Evolutionary conservation across 2,113 vertebrate genomes (phyloP), one percentile per base, ranked within the genome.

Genomic region (Axis porcinus): DNA sequence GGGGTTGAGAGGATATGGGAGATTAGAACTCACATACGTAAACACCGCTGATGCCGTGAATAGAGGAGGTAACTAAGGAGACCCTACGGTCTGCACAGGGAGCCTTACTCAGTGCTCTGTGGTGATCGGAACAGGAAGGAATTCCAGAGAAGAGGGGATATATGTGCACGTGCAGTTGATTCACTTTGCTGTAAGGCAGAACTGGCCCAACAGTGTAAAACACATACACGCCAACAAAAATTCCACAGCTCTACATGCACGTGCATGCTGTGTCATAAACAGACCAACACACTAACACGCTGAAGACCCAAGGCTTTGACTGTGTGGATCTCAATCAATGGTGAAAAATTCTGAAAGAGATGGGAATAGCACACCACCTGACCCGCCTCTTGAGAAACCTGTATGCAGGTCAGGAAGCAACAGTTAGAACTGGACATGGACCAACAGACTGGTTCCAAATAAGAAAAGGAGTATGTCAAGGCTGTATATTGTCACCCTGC

Each of bases 101-200:
- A 62, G 14, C 6, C 7, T 6, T 15, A 7, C 1, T 1, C 58
- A 14, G 5, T 7, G 28, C 6, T 6, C 13, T 62, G 1, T 16
- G 7, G 1, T 4, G 15, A 33, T 16, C 0, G 0, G 60, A 8
- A 64, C 8, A 30, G 60, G 60, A 33, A 4, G 60, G 60, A 64
- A 33, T 33, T 4, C 6, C 30, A 33, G 60, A 33, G 3, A 17
- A 33, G 30, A 64, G 30, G 30, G 30, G 30, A 64, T 33, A 2
- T 16, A 16, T 33, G 30, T 16, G 7, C 30, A 4, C 0, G 30
- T 0, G 16, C 3, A 17, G 62, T 8, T 17, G 30, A 17, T 9
- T 6, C 14, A 64, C 15, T 15, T 17, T 33, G 62, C 30, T 33
- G 30, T 4, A 33, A 33, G 62, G 7, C 30, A 33, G 7, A 17